These are phyloP conservation scores for Branchinecta sandiegonensis DNA, from an alignment of 2,888 invertebrate genomes.

Conservation along the genomic window DNA sequence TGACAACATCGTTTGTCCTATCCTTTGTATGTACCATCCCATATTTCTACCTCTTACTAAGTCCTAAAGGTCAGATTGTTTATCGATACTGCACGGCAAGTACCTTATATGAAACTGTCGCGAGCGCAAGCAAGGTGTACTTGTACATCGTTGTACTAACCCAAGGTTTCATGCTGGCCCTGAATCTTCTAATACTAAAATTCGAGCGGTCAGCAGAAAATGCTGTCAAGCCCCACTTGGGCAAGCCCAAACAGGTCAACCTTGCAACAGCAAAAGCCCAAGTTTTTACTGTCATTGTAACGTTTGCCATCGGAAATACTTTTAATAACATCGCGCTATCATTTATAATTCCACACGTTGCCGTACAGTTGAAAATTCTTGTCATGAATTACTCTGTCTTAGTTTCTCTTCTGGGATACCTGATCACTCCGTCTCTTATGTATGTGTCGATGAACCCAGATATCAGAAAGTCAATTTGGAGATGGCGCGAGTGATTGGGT, in stretches of 20 bases:
- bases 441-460: background rate
- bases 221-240: background rate
- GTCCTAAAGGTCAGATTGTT: background rate
- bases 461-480: background rate
- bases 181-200: background rate
- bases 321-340: background rate
- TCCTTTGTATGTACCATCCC: background rate
- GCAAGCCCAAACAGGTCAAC: background rate
- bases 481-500: too few relatives aligned
- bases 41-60: background rate
- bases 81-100: background rate
- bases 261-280: constrained; percentile 10
- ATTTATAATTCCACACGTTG: background rate
- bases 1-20: background rate
- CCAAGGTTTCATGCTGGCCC: background rate
- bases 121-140: background rate
- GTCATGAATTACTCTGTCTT: background rate
- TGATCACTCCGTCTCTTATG: background rate
- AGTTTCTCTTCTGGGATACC: background rate
- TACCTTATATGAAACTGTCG: background rate
- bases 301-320: background rate
- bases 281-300: background rate
- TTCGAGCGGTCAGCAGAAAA: background rate
- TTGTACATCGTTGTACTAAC: background rate
- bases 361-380: background rate